Base-by-base conservation (phyloP, 1,140 invertebrate species). In the Diachasma alloeum region DNA sequence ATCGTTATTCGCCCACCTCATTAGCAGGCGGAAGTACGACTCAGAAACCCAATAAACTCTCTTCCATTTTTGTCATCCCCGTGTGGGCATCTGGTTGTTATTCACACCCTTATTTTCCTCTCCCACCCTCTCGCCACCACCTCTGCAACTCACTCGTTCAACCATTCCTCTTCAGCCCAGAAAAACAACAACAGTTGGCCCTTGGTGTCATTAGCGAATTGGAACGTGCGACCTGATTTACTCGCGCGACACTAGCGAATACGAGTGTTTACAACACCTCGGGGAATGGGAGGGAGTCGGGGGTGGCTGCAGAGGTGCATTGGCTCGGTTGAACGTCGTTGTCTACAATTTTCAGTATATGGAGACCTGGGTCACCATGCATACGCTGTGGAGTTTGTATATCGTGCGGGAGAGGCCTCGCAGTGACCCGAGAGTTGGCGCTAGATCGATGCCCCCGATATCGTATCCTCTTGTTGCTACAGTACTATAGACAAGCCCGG, bases 371-470 rank as follows among this genome's bases (percentile, higher is more conserved):
- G 48, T 17, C n/a, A 22, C 19, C 19, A 8, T 56, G 19, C 19
- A 19, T 15, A 56, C 48, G 4, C 6, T 22, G 48, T 56, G 15
- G 4, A 9, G 6, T 4, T 56, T 56, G 31, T 56, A 56, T 56
- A 56, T 56, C n/a, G n/a, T 56, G n/a, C 15, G 46, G 10, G 72
- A 59, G 78, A 76, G 74, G 66, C 66, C 74, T 80, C 83, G 77
- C 82, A 78, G 79, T 88, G 86, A 87, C 84, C 86, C 79, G 15
- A 56, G 39, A 17, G 48, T 19, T 19, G 1, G 13, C 39, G 10
- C 39, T 86, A 81, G 84, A 89, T 89, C 88, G 87, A 88, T 89
- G 87, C 84, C 84, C 85, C 74, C 86, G 84, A 88, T 88, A 87
- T 79, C 26, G 79, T 74, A 76, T 83, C 80, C 75, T 79, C 76